Evolutionary conservation across 2,113 vertebrate species (phyloP).

Genomic region (Lasiurus cinereus): DNA sequence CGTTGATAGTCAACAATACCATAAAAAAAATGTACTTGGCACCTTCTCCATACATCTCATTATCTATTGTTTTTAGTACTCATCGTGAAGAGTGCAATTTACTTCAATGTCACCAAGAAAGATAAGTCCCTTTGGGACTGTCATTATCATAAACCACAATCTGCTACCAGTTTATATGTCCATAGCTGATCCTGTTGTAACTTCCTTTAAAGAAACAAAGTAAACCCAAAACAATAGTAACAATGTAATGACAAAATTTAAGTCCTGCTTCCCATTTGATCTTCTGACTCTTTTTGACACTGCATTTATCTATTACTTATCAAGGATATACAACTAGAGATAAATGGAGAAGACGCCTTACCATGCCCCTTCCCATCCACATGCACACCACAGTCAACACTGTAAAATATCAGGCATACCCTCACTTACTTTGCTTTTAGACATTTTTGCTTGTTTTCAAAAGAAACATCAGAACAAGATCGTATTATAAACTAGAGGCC

Average conservation of each 20-base stretch:
- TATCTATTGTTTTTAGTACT: slow-evolving; percentile 80
- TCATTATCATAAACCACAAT: slow-evolving; percentile 86
- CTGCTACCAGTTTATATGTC: slow-evolving; percentile 82
- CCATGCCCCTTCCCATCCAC: accelerated
- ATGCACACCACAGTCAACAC: accelerated
- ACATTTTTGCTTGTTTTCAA: neutral
- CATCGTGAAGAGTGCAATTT: slow-evolving; percentile 85
- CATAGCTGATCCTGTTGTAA: slow-evolving; percentile 80
- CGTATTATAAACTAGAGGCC: neutral
- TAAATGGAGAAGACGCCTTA: neutral
- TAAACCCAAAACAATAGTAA: neutral
- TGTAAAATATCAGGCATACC: neutral
- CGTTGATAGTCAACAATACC: slow-evolving; percentile 60
- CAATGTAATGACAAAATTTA: slow-evolving; percentile 70
- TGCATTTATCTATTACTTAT: neutral
- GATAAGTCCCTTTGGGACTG: slow-evolving; percentile 78
- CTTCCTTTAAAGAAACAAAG: slow-evolving; percentile 70
- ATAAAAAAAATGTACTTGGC: slow-evolving; percentile 74
- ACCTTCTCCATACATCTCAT: slow-evolving; percentile 81
- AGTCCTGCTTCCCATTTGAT: neutral
- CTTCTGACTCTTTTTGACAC: slow-evolving; percentile 18
- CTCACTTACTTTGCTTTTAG: neutral
- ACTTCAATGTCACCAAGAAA: slow-evolving; percentile 87
- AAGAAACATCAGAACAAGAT: neutral
- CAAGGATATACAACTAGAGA: neutral